A percentile compares a stretch with the other conserved stretches of the same genome.
Conservation (phyloP, 2,888 invertebrate genomes). For the Aporophyla lueneburgensis region DNA sequence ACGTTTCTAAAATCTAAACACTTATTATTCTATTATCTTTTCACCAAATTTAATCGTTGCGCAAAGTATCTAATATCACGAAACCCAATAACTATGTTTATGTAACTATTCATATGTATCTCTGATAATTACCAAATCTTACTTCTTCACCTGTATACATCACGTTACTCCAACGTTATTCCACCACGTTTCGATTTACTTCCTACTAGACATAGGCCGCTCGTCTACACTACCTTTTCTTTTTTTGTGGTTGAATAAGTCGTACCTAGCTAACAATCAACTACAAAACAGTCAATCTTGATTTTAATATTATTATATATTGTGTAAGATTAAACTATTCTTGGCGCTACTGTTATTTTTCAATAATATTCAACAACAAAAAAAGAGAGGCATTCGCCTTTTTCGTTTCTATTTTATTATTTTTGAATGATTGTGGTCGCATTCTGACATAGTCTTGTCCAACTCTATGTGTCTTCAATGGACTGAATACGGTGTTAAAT, state of each 20-base stretch:
- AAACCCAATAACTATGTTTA: slow-evolving; percentile 65
- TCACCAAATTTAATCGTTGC: slow-evolving; percentile 69
- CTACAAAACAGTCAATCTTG: background rate
- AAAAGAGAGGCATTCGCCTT: slow-evolving; percentile 79
- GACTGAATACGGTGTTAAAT: slow-evolving; percentile 84
- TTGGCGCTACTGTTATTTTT: background rate
- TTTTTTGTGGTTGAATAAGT: slow-evolving; percentile 76
- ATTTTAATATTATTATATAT: background rate
- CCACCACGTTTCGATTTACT: slow-evolving; percentile 74
- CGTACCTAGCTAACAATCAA: no score
- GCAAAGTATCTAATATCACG: slow-evolving; percentile 69
- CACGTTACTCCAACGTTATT: slow-evolving; percentile 58
- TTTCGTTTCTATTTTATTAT: slow-evolving; percentile 79
- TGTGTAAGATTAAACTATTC: background rate
- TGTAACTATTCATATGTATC: slow-evolving; percentile 68
- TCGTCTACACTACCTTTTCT: slow-evolving; percentile 72
- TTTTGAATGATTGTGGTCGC: slow-evolving; percentile 85
- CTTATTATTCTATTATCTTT: slow-evolving; percentile 68
- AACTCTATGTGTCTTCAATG: slow-evolving; percentile 84
- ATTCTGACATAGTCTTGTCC: slow-evolving; percentile 82
- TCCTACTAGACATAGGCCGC: slow-evolving; percentile 75
- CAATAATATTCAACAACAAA: slow-evolving; percentile 70
- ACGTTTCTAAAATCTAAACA: slow-evolving; percentile 69
- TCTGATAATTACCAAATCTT: slow-evolving; percentile 68
- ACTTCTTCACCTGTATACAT: slow-evolving; percentile 76